These are phyloP conservation scores for Apaloderma vittatum DNA, from an alignment of 2,113 vertebrate species.

Conservation along the genomic window DNA sequence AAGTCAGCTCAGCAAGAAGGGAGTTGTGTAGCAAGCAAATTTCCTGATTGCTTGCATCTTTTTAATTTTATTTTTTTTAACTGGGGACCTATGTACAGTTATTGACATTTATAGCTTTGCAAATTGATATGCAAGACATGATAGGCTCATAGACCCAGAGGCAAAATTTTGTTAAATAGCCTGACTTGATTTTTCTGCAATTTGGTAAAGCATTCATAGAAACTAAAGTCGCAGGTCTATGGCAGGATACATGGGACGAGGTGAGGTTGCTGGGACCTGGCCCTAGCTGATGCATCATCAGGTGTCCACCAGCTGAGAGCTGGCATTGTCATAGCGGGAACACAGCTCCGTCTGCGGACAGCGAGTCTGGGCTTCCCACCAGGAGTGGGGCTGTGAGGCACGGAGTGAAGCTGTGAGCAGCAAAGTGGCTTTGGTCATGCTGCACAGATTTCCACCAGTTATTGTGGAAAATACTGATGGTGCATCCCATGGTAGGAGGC, in stretches of 20 bases:
- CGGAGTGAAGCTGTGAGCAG: neutral
- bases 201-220: neutral
- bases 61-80: neutral
- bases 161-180: neutral
- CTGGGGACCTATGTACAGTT: neutral
- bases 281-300: neutral
- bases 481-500: neutral
- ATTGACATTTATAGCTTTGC: neutral
- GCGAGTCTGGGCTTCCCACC: neutral
- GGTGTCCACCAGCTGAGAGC: neutral
- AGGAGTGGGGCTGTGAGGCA: neutral
- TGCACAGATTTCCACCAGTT: neutral
- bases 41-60: neutral
- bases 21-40: constrained; percentile 1
- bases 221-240: neutral
- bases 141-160: neutral
- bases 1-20: neutral
- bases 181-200: neutral
- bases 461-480: accelerated
- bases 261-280: neutral
- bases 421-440: neutral
- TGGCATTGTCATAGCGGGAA: accelerated
- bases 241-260: neutral
- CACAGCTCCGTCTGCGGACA: accelerated
- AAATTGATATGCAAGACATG: neutral